Conservation (phyloP, 2,888 invertebrate genomes). For the Baccha elongata region DNA sequence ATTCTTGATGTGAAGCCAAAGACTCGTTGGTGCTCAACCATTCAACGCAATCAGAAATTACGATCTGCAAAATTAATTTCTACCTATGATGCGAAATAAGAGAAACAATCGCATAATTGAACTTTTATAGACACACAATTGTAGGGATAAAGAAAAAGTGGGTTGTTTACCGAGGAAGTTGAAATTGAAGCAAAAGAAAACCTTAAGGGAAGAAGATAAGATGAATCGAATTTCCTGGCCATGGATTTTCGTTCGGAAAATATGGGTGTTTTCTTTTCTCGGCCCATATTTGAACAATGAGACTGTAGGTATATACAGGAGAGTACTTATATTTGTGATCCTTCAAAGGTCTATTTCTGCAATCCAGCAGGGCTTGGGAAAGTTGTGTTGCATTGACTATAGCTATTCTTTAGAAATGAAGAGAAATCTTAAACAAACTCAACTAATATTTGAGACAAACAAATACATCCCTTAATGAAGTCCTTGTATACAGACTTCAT, state of each 20-base stretch:
- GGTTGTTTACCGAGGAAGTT: slow-evolving; percentile 20
- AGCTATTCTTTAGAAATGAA: slow-evolving; percentile 33
- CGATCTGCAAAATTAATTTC: slow-evolving; percentile 72
- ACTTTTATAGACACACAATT: background rate
- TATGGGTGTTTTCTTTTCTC: slow-evolving; percentile 3
- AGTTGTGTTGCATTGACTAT: slow-evolving; percentile 17
- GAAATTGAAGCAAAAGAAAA: slow-evolving; percentile 16
- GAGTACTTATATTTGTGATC: slow-evolving; percentile 39
- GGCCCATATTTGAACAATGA: slow-evolving; percentile 12
- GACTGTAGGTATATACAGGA: background rate
- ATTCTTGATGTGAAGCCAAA: background rate
- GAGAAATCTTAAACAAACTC: slow-evolving; percentile 26
- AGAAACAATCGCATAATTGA: slow-evolving; percentile 54
- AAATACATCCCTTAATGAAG: slow-evolving; percentile 29
- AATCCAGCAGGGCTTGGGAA: slow-evolving; percentile 3
- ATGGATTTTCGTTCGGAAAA: slow-evolving; percentile 32
- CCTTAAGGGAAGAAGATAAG: slow-evolving; percentile 43
- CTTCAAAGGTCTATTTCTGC: slow-evolving; percentile 41
- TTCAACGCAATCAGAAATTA: slow-evolving; percentile 71
- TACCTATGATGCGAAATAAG: slow-evolving; percentile 54
- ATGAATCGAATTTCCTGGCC: slow-evolving; percentile 53
- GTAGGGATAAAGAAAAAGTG: background rate
- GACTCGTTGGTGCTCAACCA: slow-evolving; percentile 47
- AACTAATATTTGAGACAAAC: slow-evolving; percentile 38
- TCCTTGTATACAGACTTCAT: background rate